Percentiles rank a stretch among this genome's conserved stretches.
phyloP scores from a whole-genome alignment of 2,113 vertebrate genomes.

The Spheniscus mendiculus region DNA sequence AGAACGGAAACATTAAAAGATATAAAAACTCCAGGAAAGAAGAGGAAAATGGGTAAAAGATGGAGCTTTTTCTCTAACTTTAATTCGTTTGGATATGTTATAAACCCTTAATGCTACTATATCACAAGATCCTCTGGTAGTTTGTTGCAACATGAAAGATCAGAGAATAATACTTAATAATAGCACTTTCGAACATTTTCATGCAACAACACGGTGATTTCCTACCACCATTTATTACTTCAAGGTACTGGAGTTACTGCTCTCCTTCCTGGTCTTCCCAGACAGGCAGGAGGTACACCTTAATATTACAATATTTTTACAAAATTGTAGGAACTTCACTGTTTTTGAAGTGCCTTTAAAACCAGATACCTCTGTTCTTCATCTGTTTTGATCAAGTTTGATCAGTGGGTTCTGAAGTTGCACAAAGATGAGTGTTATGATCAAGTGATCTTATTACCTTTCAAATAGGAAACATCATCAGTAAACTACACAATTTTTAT shows the following conservation, averaged over 20 bases:
- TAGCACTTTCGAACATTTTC: neutral
- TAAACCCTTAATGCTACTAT: neutral
- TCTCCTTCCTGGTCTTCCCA: neutral
- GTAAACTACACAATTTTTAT: neutral
- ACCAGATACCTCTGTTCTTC: neutral
- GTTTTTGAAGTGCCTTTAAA: neutral
- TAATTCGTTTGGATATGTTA: neutral
- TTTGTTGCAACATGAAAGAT: neutral
- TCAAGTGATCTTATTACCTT: neutral
- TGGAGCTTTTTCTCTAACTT: neutral
- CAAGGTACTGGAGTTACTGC: neutral
- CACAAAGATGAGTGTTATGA: neutral
- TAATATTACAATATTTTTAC: neutral
- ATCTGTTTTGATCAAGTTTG: neutral
- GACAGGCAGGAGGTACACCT: neutral
- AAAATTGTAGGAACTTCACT: neutral
- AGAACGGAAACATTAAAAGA: neutral
- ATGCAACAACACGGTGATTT: neutral
- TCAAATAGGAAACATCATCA: neutral
- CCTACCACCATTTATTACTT: neutral
- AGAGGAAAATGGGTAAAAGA: neutral
- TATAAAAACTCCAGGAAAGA: neutral
- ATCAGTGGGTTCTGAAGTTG: neutral
- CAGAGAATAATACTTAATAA: neutral
- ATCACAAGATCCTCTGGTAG: neutral